Base-by-base conservation (phyloP, 2,797 vertebrate species). In the Serranus cabrilla region DNA sequence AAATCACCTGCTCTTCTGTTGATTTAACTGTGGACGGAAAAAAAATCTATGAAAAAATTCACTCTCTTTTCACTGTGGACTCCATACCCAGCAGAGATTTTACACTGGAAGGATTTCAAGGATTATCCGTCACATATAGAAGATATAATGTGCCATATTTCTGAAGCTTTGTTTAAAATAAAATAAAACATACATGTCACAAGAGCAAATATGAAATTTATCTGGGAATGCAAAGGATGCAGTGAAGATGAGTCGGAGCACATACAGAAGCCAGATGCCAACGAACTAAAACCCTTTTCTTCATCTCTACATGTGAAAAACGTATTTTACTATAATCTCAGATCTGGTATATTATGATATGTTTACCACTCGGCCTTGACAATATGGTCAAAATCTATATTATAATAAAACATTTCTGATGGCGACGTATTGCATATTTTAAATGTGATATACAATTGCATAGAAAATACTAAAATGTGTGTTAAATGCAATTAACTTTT, bases 1-100 rank as follows among this genome's bases (percentile, higher is more conserved):
- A 73, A 87, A 83, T 89, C 71, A 80, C 73, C 55, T 68, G 74
- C 73, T 71, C 72, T 20, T 55, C 63, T 49, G 60, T 71, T 51
- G 55, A 71, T 67, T 66, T 52, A 14, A 67, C 17, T 57, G 65
- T 49, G 14, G 21, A 81, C 50, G 13, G 21, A 50, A 34, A 34
- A 34, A 34, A 46, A 66, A 67, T 7, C 20, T 51, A 20, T 18
- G 17, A 39, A 39, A 40, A 72, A 62, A 68, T 61, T 73, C 40
- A 34, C 14, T 14, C 39, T 3, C 6, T 46, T 70, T 62, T 63
- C n/a, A 65, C 23, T 7, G 23, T 64, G 12, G 20, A 63, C 50
- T 39, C 66, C n/a, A 65, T 12, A 25, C 42, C 39, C 18, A 62
- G 58, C 25, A 69, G n/a, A 52, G 0, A 56, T 61, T 52, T 58